Percentiles rank a stretch among this genome's conserved stretches.
These are phyloP conservation scores for Ptychobarbus kaznakovi DNA, from an alignment of 2,797 vertebrate species.

Conservation along the genomic window DNA sequence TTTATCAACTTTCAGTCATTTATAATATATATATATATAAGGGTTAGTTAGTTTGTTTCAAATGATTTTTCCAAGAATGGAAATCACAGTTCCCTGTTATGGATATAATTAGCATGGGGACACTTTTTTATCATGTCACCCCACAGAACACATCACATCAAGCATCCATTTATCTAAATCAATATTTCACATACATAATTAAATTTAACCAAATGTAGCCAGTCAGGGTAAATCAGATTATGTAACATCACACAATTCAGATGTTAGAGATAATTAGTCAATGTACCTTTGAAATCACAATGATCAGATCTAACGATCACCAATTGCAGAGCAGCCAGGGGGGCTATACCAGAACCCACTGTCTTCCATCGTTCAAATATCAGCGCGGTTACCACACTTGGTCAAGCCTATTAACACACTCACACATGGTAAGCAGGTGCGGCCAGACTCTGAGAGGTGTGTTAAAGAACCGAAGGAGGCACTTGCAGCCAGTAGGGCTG, in stretches of 20 bases:
- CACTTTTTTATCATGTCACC: neutral
- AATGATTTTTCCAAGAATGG: neutral
- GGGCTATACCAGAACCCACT: neutral
- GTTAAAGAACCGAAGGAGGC: slow-evolving; percentile 29
- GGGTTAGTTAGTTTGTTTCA: neutral
- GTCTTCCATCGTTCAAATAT: neutral
- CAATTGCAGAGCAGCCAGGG: neutral
- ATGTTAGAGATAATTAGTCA: neutral
- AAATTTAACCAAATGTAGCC: neutral
- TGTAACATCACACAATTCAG: neutral
- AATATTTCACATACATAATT: neutral
- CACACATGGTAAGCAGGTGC: slow-evolving; percentile 34
- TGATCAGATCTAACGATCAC: neutral
- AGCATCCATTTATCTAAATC: neutral
- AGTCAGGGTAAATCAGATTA: neutral
- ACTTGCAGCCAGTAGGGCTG: slow-evolving; percentile 33
- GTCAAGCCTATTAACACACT: slow-evolving; percentile 38
- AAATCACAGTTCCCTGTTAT: neutral
- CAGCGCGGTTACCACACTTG: neutral
- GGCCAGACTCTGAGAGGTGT: slow-evolving; percentile 23
- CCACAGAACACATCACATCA: neutral
- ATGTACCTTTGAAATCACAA: neutral
- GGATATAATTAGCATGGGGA: neutral
- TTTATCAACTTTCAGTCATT: neutral
- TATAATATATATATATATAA: neutral